Conservation (phyloP, 2,113 vertebrate genomes). For the Argyrosomus japonicus region DNA sequence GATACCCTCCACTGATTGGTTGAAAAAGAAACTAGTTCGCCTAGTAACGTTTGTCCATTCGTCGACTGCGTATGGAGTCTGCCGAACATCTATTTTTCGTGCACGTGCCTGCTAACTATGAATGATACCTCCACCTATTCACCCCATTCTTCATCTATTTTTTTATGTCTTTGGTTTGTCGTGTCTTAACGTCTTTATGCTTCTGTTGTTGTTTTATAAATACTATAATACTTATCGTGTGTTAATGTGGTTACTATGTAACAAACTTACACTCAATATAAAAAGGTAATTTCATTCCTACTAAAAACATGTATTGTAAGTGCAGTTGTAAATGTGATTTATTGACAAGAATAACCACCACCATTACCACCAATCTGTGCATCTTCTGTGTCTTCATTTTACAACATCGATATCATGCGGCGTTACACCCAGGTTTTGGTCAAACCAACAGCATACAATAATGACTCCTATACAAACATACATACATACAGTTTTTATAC, state of each 20-base stretch:
- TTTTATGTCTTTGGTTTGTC: no score
- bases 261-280: not conserved
- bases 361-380: conserved; percentile 46
- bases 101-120: no score
- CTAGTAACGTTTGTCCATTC: no score
- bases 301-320: not conserved
- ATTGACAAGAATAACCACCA: conserved; percentile 73
- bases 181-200: no score
- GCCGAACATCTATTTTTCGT: no score
- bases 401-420: conserved; percentile 76
- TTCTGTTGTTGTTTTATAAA: no score
- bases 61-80: no score
- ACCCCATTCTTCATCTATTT: no score
- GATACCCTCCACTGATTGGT: no score
- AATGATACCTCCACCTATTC: no score
- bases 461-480: conserved; percentile 79
- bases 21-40: no score
- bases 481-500: conserved; percentile 69
- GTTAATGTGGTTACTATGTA: not conserved
- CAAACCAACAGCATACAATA: conserved; percentile 69
- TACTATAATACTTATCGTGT: no score
- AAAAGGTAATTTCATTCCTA: not conserved
- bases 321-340: conserved; percentile 73
- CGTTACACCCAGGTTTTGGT: conserved; percentile 62
- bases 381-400: conserved; percentile 55